A percentile compares a stretch with the other conserved stretches of the same genome.
Conservation (phyloP, 2,113 vertebrate genomes). For the Nothocercus nigrocapillus region DNA sequence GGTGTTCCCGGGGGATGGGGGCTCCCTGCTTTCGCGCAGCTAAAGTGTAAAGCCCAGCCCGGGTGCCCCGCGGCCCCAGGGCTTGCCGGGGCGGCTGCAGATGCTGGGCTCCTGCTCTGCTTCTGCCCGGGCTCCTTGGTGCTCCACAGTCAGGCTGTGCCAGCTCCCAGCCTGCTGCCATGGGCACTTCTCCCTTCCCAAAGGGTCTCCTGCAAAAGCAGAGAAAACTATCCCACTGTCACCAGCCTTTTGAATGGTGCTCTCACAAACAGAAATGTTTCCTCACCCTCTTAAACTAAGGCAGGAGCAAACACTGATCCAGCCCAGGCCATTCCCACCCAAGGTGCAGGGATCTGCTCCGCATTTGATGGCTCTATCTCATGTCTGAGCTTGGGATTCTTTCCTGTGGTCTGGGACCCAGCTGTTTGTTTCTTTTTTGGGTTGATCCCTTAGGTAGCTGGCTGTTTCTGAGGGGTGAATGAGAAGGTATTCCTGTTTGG, state of each 20-base stretch:
- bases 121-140: fast-evolving
- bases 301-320: neutral
- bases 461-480: neutral
- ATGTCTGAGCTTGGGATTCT: neutral
- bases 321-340: neutral
- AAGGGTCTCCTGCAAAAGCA: neutral
- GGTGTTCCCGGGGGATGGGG: fast-evolving
- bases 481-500: neutral
- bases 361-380: neutral
- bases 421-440: neutral
- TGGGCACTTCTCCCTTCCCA: neutral
- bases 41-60: neutral
- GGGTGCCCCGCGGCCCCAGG: too few species aligned
- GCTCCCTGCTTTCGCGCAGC: neutral
- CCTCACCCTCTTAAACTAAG: neutral
- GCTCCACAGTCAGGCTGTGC: neutral
- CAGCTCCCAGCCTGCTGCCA: neutral
- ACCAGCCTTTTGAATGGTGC: neutral
- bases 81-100: too few species aligned
- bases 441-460: neutral
- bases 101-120: fast-evolving
- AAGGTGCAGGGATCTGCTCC: neutral
- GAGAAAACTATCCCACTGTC: neutral
- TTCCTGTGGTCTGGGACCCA: neutral
- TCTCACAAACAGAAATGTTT: neutral